phyloP scores from a whole-genome alignment of 2,888 invertebrate species.

The Synanthedon andrenaeformis region DNA sequence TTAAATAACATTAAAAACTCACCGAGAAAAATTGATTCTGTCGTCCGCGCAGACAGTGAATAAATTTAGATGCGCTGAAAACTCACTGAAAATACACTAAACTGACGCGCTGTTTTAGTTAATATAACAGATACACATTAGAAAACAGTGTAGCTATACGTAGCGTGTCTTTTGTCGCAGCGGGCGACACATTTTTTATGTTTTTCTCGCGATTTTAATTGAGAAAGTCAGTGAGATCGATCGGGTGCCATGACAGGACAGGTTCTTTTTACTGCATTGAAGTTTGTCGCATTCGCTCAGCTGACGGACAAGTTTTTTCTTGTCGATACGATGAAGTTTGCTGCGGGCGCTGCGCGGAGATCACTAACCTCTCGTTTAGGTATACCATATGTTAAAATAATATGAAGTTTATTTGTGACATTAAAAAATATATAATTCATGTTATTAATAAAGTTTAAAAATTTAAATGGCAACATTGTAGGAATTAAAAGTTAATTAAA shows the following conservation, averaged over 20 bases:
- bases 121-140: constrained; percentile 38
- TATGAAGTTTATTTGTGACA: not conserved
- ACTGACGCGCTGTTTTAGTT: constrained; percentile 28
- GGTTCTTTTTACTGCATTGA: constrained; percentile 38
- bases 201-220: constrained; percentile 52
- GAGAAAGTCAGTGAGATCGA: constrained; percentile 43
- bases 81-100: constrained; percentile 56
- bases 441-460: no score
- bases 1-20: constrained; percentile 41
- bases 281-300: constrained; percentile 53
- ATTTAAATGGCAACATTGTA: no score
- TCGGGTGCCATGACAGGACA: constrained; percentile 65
- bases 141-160: constrained; percentile 18
- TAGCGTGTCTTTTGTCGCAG: constrained; percentile 28
- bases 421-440: no score
- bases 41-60: constrained; percentile 50
- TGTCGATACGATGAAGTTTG: constrained; percentile 41
- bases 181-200: constrained; percentile 49
- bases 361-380: constrained; percentile 31
- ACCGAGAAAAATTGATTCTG: constrained; percentile 50
- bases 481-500: no score
- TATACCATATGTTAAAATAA: not conserved
- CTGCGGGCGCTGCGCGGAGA: constrained; percentile 21
- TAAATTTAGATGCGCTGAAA: constrained; percentile 62
- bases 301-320: constrained; percentile 58